Evolutionary conservation across 1,140 invertebrate species (phyloP), one percentile per base, ranked within the genome.

Genomic region (Drosophila miranda): DNA sequence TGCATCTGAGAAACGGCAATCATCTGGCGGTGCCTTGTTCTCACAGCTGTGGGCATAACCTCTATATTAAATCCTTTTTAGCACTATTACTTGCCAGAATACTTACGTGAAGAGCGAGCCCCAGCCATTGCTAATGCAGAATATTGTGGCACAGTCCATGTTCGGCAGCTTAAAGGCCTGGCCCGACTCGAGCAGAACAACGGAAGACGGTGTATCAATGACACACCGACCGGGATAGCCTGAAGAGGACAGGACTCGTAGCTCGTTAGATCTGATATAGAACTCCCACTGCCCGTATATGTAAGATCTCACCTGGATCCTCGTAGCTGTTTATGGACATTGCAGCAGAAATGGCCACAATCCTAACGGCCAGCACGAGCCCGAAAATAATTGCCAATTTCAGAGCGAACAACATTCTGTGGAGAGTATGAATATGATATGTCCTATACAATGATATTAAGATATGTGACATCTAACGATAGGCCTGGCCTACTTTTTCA

Each of bases 201-300:
- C 41, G 6, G 56, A 6, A 5, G 48, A 48, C n/a, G 13, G 7
- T 8, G 72, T 26, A 34, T 83, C 75, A 8, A 84, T 3, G 6
- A 79, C 76, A 57, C 72, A 84, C 6, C 53, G 72, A 34, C 26
- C 59, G 1, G 80, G 76, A 62, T 69, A 76, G 0, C 51, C 80
- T 83, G 8, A 6, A n/a, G 4, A 9, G 0, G 4, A 11, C 11
- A 9, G 0, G 4, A 11, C 11, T 26, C 6, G 45, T 13, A 6
- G 19, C 19, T 28, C 6, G 30, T 34, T 34, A 34, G 30, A 34
- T 34, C 8, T 9, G 3, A 11, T 7, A 23, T 30, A 16, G 11
- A 30, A 11, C 19, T 19, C 38, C 0, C 9, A 1, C 19, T 16
- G 2, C 2, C 26, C 1, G 3, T 30, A 3, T 30, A 30, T 30